Base-by-base conservation (phyloP, 2,797 vertebrate species). In the Enteromius mattozi region DNA sequence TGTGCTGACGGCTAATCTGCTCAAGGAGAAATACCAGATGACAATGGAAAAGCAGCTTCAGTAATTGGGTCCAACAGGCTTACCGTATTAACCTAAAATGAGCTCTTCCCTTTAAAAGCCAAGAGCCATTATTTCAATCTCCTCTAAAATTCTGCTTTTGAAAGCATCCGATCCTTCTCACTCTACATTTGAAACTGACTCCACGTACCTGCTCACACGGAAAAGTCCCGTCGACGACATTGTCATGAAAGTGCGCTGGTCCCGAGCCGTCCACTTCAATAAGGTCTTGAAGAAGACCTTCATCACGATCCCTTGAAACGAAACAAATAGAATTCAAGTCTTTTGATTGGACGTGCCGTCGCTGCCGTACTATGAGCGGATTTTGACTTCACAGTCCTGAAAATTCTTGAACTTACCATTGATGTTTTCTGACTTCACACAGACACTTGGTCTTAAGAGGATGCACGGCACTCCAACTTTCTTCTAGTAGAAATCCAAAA, bases 261-360 rank as follows among this genome's bases (percentile, higher is more conserved):
- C 30, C 81, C 88, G 27, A 81, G 89, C 84, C 85, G 78, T 94
- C 92, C 95, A 95, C 92, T 95, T 96, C 95, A 96, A 90, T 93
- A 96, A 88, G 79, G 95, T 94, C 94, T 97, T 96, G 95, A 98
- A 98, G 95, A 97, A 97, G 90, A 95, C 97, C 95, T 99, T 97
- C 98, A 95, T 98, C 97, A 19, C 96, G 93, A 90, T 98, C 97
- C 97, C 97, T 99, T 96, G 92, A 97, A 98, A 96, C 85, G 95
- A 96, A 95, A 96, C 93, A 97, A 96, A 97, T 89, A 96, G 94
- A 96, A 96, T 86, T 93, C 89, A 93, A 92, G 92, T 92, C 94
- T 95, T 96, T 96, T 96, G 95, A 96, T 95, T 94, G 95, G 93
- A 78, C 17, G 82, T 89, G 90, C 90, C 90, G 86, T 87, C 40